Conservation (phyloP, 2,797 vertebrate genomes). For the Nothura maculosa region DNA sequence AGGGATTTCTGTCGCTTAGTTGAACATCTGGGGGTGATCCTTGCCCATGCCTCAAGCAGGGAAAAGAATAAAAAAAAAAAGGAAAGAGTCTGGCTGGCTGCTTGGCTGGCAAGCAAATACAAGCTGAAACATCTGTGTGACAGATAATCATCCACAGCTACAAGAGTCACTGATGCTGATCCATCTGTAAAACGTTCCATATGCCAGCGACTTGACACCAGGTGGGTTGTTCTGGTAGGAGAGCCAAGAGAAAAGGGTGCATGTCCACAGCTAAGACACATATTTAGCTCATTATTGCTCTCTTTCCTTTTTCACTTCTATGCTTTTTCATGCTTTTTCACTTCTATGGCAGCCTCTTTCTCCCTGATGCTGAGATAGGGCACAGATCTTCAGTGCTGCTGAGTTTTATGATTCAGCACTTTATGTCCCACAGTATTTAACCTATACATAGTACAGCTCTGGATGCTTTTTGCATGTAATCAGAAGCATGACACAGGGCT, state of each 20-base stretch:
- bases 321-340: not conserved
- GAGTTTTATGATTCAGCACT: not conserved
- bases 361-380: constrained; percentile 13
- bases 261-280: constrained; percentile 27
- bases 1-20: constrained; percentile 1
- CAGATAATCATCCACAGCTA: constrained; percentile 70
- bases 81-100: constrained; percentile 42
- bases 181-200: constrained; percentile 74
- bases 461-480: not conserved
- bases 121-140: constrained; percentile 79
- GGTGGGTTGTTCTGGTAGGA: constrained; percentile 67
- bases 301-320: constrained; percentile 47
- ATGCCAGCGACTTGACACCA: constrained; percentile 68
- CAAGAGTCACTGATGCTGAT: constrained; percentile 38
- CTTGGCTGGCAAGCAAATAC: constrained; percentile 65
- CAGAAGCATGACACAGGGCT: not conserved
- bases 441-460: not conserved
- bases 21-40: constrained; percentile 67
- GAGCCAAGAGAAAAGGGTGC: constrained; percentile 69
- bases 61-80: not conserved
- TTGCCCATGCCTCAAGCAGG: not conserved
- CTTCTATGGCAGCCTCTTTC: constrained; percentile 36
- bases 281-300: constrained; percentile 51
- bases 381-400: not conserved
- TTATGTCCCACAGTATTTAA: not conserved